Evolutionary conservation across 92 coral and sea anemone genomes (phyloP), one percentile per base, ranked within the genome.

Genomic region (Nematostella vectensis): DNA sequence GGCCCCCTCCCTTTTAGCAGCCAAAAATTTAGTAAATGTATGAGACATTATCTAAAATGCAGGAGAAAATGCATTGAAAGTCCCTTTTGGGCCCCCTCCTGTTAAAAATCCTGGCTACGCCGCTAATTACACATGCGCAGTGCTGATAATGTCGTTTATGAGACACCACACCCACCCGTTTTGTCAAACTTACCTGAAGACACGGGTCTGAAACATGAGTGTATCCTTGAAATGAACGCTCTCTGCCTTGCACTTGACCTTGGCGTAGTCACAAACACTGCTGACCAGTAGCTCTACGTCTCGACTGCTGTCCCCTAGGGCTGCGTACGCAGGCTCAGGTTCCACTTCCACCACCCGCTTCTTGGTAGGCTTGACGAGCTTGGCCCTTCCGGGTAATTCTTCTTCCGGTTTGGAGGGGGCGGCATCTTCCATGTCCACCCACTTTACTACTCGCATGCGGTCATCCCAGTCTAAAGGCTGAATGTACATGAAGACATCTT

Each of bases 391-490:
- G 0, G 72, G 61, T 10, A 71, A 66, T 8, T 63, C 54, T 33
- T 71, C 93, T 44, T 87, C 91, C 1, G 71, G 63, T 11, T 69
- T 61, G 31, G 63, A 65, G 11, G 69, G 29, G 19, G 74, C 33
- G n/a, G 67, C 61, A 21, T 62, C 73, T 33, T 69, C 72, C 45
- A 70, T 49, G 55, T 93, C 96, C 8, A 93, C 61, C 99, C 99
- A 93, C 69, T 89, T 88, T 0, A 93, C 99, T 3, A 89, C 71
- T 29, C 99, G 87, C 82, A 87, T 88, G 37, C 99, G 93, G 53
- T 93, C 99, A 67, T 93, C 99, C 99, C 99, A 93, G 70, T 93
- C 99, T 20, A 93, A 53, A 29, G 99, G 94, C 99, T 91, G 43
- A 10, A 59, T 21, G 25, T 37, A 76, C 61, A 49, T 58, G 58